These are phyloP conservation scores for Bombycilla garrulus DNA, from an alignment of 2,113 vertebrate species.

Conservation along the genomic window DNA sequence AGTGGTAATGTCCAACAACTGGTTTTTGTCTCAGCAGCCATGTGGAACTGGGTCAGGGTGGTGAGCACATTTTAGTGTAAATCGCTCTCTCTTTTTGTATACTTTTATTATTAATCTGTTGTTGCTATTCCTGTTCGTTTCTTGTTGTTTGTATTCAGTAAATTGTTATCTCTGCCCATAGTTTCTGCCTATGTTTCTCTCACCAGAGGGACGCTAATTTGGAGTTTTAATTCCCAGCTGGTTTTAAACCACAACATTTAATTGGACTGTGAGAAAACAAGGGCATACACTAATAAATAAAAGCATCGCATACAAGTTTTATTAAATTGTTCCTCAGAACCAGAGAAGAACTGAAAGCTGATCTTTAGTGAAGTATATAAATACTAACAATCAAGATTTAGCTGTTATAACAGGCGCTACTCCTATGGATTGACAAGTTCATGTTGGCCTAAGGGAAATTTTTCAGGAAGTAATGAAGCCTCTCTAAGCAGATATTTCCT, in stretches of 20 bases:
- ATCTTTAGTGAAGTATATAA: background rate
- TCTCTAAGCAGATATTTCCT: background rate
- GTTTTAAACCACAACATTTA: background rate
- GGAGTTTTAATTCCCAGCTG: background rate
- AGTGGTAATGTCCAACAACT: background rate
- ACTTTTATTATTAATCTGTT: background rate
- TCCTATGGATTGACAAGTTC: background rate
- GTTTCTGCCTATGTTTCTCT: background rate
- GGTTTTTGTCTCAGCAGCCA: background rate
- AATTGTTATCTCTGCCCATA: background rate
- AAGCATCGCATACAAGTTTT: background rate
- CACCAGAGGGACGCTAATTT: background rate
- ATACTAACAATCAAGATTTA: background rate
- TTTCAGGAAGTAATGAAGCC: background rate
- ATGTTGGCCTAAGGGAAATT: background rate
- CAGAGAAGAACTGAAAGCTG: background rate
- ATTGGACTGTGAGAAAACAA: background rate
- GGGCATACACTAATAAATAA: background rate
- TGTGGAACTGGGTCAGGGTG: background rate
- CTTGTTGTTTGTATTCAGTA: background rate
- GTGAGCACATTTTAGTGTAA: background rate
- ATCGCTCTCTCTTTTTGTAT: background rate
- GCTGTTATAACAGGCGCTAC: background rate
- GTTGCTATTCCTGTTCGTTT: background rate
- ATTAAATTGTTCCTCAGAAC: background rate